Evolutionary conservation across 1,140 invertebrate genomes (phyloP), one percentile per base, ranked within the genome.

Genomic region (Bilobella aurantiaca): DNA sequence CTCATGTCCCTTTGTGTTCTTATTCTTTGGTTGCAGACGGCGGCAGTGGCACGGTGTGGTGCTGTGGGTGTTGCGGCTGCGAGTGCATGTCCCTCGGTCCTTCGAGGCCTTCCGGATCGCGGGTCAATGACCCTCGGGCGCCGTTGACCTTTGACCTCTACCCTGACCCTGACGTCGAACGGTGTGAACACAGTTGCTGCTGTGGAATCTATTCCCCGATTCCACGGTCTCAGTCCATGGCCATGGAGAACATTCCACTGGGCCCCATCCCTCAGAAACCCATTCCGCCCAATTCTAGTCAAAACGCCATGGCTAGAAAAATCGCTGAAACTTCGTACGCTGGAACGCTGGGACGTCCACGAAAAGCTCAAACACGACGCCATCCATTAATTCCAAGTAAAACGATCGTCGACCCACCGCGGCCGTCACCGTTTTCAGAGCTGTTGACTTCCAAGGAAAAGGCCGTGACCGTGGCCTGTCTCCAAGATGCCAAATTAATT

Each of bases 51-150:
- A 64, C 61, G 66, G 65, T 64, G 32, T 66, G 65, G 65, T 69
- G 68, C 65, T 66, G 68, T 69, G 65, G 68, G 57, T 66, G 68
- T 64, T 66, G 68, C 67, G 62, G 65, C 62, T 66, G 63, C 64
- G 65, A 69, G 37, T 69, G 68, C 68, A 66, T 69, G 68, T 23
- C 18, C 3, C 64, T 25, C 53, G 18, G n/a, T n/a, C n/a, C n/a
- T n/a, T n/a, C n/a, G n/a, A n/a, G n/a, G n/a, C n/a, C n/a, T n/a
- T n/a, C n/a, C n/a, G n/a, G n/a, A n/a, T n/a, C n/a, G n/a, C n/a
- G n/a, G n/a, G n/a, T n/a, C 65, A 30, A 67, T 34, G 29, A 28
- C 65, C 49, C 12, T 29, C 30, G 21, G 37, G 29, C 56, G 62
- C 57, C 34, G 32, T 58, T 21, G 53, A 34, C n/a, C n/a, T n/a